Evolutionary conservation across 2,888 invertebrate species (phyloP).

Genomic region (Cerceris rybyensis): DNA sequence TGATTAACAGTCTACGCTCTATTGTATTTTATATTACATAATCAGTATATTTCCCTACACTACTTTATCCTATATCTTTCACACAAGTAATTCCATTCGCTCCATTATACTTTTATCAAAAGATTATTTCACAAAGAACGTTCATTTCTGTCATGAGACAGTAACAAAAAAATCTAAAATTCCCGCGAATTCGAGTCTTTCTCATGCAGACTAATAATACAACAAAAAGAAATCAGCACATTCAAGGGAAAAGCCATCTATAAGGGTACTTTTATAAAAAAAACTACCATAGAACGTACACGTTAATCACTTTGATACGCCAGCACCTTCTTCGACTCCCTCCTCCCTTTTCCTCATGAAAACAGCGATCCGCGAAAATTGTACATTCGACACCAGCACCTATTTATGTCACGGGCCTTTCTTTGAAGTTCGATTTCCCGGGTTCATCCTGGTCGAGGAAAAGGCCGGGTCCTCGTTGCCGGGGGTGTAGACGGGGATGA

Average conservation of each 20-base stretch:
- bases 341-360: not conserved
- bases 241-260: not conserved
- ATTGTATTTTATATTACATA: no score
- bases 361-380: not conserved
- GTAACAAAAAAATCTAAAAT: not conserved
- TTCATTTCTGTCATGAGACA: not conserved
- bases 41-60: no score
- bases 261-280: not conserved
- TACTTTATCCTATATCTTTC: no score
- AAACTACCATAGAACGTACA: not conserved
- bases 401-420: slow-evolving; percentile 28
- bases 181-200: not conserved
- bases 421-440: slow-evolving; percentile 58
- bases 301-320: not conserved
- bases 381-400: slow-evolving; percentile 14
- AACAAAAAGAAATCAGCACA: not conserved
- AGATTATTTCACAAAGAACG: no score
- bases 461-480: slow-evolving; percentile 20
- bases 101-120: no score
- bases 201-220: not conserved
- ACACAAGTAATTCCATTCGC: no score
- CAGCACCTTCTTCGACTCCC: not conserved
- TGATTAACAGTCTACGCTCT: no score
- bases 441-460: slow-evolving; percentile 16
- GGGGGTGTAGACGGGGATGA: slow-evolving; percentile 10